Percentiles rank a stretch among this genome's conserved stretches.
Conservation (phyloP, 2,888 invertebrate genomes). For the Philereme transversata region DNA sequence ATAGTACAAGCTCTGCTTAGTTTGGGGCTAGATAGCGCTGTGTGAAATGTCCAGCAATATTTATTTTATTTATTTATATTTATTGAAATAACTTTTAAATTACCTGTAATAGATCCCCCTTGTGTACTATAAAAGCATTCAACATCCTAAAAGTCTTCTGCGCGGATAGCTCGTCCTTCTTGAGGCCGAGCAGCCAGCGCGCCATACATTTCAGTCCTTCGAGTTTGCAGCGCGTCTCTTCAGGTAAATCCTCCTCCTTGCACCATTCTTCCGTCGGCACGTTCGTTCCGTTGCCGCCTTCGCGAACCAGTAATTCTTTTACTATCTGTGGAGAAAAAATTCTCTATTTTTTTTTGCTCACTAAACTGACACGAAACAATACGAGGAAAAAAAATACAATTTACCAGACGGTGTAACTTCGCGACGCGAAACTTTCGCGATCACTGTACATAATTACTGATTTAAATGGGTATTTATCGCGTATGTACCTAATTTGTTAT, state of each 20-base stretch:
- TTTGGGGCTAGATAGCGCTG: no score
- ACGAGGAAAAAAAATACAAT: no score
- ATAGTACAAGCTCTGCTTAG: no score
- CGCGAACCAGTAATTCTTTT: conserved; percentile 96
- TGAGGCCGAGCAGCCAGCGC: conserved; percentile 96
- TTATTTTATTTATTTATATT: neutral
- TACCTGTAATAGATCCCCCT: conserved; percentile 91
- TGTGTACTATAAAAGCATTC: conserved; percentile 96
- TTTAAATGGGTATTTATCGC: no score
- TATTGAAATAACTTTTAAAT: conserved; percentile 9
- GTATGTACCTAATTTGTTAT: no score
- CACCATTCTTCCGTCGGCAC: conserved; percentile 88
- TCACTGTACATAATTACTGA: no score
- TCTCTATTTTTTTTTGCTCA: no score
- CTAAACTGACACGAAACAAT: no score
- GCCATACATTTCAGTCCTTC: conserved; percentile 98
- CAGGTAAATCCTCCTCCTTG: conserved; percentile 92
- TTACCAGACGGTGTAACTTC: no score
- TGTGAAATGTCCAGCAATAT: no score
- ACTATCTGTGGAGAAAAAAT: conserved; percentile 94
- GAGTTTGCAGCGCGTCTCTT: conserved; percentile 95
- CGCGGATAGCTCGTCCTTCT: conserved; percentile 93
- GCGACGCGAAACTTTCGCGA: no score
- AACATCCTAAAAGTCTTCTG: conserved; percentile 97
- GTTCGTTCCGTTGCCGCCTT: conserved; percentile 84